Conservation (phyloP, 2,797 vertebrate species). For the Gila robusta region DNA sequence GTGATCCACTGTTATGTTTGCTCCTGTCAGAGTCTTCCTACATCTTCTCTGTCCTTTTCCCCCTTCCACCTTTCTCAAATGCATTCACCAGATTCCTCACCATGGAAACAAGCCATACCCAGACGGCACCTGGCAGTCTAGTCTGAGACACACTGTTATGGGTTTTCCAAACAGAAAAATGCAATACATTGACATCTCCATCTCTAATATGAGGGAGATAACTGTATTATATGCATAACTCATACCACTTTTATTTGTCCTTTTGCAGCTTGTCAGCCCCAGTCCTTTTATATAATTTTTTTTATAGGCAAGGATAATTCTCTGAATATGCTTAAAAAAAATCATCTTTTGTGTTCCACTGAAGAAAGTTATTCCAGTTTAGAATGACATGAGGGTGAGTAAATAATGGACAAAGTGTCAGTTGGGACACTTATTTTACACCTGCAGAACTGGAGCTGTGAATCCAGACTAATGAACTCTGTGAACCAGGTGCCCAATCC, state of each 20-base stretch:
- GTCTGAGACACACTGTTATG: constrained; percentile 19
- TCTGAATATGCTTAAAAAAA: background rate
- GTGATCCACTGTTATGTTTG: constrained; percentile 27
- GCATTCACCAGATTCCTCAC: constrained; percentile 45
- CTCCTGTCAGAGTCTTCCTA: constrained; percentile 34
- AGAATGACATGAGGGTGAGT: background rate
- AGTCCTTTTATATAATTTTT: background rate
- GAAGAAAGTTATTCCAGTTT: background rate
- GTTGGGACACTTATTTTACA: background rate
- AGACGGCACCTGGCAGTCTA: constrained; percentile 45
- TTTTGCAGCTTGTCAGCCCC: background rate
- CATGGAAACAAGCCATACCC: constrained; percentile 46
- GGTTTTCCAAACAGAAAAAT: constrained; percentile 21
- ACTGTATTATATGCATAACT: background rate
- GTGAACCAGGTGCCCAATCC: background rate
- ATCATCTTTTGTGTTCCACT: background rate
- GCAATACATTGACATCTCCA: background rate
- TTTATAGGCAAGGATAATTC: background rate
- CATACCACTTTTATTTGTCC: background rate
- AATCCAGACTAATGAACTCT: background rate
- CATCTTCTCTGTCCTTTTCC: background rate
- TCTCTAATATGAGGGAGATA: background rate
- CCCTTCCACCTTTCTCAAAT: constrained; percentile 29
- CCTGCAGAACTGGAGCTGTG: constrained; percentile 4
- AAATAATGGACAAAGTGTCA: background rate